Evolutionary conservation across 2,888 invertebrate genomes (phyloP).

Genomic region (Poecilus cupreus): DNA sequence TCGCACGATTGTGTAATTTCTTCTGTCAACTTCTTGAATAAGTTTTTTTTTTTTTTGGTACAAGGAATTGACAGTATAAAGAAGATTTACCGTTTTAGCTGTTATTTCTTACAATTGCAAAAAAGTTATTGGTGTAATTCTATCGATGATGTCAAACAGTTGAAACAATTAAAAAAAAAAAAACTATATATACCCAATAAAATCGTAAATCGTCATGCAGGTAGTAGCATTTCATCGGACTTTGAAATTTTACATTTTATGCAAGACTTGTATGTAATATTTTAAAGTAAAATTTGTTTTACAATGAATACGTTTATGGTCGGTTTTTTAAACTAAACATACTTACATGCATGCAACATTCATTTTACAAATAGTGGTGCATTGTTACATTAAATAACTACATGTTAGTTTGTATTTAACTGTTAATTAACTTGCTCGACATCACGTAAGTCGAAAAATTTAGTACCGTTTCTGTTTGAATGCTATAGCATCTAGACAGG

Average conservation of each 20-base stretch:
- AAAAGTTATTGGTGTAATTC: no score
- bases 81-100: no score
- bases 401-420: conserved; percentile 31
- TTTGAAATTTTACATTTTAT: conserved; percentile 38
- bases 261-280: conserved; percentile 42
- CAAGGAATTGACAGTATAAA: no score
- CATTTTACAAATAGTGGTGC: conserved; percentile 30
- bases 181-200: conserved; percentile 11
- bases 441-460: not conserved
- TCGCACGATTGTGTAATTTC: no score
- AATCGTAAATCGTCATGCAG: conserved; percentile 19
- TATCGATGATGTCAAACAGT: not conserved
- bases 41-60: no score
- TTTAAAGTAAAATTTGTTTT: conserved; percentile 11
- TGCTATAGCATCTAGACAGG: conserved; percentile 21
- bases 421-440: conserved; percentile 22
- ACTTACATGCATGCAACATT: conserved; percentile 39
- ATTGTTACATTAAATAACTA: conserved; percentile 33
- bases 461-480: conserved; percentile 6
- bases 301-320: conserved; percentile 20
- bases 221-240: conserved; percentile 36
- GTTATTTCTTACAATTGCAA: no score
- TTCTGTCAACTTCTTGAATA: no score
- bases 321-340: conserved; percentile 24
- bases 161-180: not conserved